These are phyloP conservation scores for Amorpha juglandis DNA, from an alignment of 2,888 invertebrate species.

Conservation along the genomic window DNA sequence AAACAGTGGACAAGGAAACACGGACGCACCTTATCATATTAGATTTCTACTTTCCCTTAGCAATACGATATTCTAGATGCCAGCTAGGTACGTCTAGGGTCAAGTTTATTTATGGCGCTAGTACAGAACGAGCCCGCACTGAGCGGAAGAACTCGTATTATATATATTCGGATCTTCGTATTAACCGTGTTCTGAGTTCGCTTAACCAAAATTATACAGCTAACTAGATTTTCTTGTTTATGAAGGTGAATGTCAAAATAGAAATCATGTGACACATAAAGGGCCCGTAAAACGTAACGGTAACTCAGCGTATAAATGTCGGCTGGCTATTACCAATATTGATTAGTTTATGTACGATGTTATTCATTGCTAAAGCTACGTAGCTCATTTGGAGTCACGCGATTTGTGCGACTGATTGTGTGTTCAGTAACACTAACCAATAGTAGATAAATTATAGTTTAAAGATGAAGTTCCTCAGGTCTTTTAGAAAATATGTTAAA, in stretches of 20 bases:
- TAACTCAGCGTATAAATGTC: background rate
- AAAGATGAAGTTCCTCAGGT: no score
- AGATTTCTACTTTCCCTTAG: constrained; percentile 63
- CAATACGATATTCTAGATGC: constrained; percentile 43
- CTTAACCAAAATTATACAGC: constrained; percentile 22
- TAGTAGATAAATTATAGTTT: no score
- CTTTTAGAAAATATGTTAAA: no score
- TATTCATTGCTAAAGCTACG: background rate
- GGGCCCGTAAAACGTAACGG: constrained; percentile 24
- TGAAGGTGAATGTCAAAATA: constrained; percentile 26
- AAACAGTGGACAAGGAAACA: constrained; percentile 39
- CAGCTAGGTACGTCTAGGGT: constrained; percentile 29
- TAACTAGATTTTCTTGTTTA: constrained; percentile 21
- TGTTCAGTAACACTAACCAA: background rate
- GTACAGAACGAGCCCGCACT: constrained; percentile 1
- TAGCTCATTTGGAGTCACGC: background rate
- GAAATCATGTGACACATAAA: constrained; percentile 24
- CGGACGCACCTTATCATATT: constrained; percentile 43
- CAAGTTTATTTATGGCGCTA: constrained; percentile 27
- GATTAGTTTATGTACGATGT: constrained; percentile 11
- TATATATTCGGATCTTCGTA: constrained; percentile 6
- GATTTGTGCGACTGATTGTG: background rate
- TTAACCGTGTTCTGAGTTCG: constrained; percentile 15
- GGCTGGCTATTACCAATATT: background rate
- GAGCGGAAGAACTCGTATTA: constrained; percentile 24